Evolutionary conservation across 2,888 invertebrate species (phyloP).

Genomic region (Diadegma fenestrale): DNA sequence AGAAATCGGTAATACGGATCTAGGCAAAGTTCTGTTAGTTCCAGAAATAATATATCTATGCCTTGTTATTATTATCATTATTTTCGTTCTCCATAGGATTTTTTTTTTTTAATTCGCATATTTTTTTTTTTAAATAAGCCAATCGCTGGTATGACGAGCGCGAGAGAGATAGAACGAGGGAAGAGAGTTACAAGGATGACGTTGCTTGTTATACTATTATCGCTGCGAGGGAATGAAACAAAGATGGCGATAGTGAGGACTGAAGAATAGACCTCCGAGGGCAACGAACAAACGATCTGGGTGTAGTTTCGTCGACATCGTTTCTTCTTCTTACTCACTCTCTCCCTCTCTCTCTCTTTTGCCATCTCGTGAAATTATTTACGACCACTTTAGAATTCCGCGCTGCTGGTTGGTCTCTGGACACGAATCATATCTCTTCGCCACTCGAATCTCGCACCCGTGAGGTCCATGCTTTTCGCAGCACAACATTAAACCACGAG

Average conservation of each 20-base stretch:
- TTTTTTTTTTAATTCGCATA: background rate
- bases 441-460: slow-evolving; percentile 29
- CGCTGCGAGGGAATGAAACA: slow-evolving; percentile 54
- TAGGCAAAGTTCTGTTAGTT: slow-evolving; percentile 32
- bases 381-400: slow-evolving; percentile 35
- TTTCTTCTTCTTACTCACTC: slow-evolving; percentile 21
- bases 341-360: slow-evolving; percentile 6
- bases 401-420: slow-evolving; percentile 26
- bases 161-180: slow-evolving; percentile 25
- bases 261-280: slow-evolving; percentile 67
- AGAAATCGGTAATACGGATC: slow-evolving; percentile 42
- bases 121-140: slow-evolving; percentile 26
- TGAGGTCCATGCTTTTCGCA: slow-evolving; percentile 7
- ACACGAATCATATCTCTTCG: slow-evolving; percentile 30
- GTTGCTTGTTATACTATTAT: slow-evolving; percentile 46
- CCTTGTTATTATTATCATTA: slow-evolving; percentile 33
- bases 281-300: slow-evolving; percentile 63
- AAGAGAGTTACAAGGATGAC: slow-evolving; percentile 40
- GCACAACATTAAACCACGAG: slow-evolving; percentile 11
- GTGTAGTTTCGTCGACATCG: slow-evolving; percentile 27
- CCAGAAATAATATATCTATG: slow-evolving; percentile 57
- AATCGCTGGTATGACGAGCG: slow-evolving; percentile 34
- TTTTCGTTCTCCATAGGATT: slow-evolving; percentile 4
- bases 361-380: slow-evolving; percentile 19
- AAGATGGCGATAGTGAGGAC: slow-evolving; percentile 46